Evolutionary conservation across 2,797 vertebrate genomes (phyloP).

Genomic region (Sciurus carolinensis): DNA sequence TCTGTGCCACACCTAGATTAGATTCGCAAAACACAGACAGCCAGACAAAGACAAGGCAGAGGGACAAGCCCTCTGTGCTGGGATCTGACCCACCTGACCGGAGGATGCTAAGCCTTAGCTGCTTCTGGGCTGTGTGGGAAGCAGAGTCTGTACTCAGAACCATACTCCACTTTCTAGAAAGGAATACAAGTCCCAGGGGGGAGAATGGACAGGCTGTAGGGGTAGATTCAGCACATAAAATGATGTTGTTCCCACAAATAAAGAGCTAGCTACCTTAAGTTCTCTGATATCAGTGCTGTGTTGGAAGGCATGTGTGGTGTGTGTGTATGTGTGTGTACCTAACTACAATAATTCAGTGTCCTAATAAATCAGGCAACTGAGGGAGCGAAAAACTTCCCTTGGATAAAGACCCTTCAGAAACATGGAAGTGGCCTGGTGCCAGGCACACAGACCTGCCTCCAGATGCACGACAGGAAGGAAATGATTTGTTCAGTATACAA

Average conservation of each 20-base stretch:
- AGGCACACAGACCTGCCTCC: not conserved
- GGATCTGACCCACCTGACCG: not conserved
- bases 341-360: not conserved
- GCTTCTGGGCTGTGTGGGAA: not conserved
- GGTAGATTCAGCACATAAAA: not conserved
- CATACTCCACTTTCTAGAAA: not conserved
- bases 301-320: not conserved
- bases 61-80: rapidly evolving
- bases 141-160: rapidly evolving
- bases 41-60: not conserved
- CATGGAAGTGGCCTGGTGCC: too few relatives aligned
- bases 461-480: not conserved
- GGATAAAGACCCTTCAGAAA: not conserved
- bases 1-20: not conserved
- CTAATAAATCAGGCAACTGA: not conserved
- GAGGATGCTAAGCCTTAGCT: not conserved
- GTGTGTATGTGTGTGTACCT: not conserved
- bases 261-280: not conserved
- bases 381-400: not conserved
- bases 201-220: rapidly evolving
- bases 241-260: not conserved
- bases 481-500: not conserved
- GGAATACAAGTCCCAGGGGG: not conserved
- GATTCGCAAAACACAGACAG: not conserved
- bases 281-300: not conserved